A percentile compares a stretch with the other conserved stretches of the same genome.
Conservation (phyloP, 2,113 vertebrate species). For the Sphyrna mokarran region DNA sequence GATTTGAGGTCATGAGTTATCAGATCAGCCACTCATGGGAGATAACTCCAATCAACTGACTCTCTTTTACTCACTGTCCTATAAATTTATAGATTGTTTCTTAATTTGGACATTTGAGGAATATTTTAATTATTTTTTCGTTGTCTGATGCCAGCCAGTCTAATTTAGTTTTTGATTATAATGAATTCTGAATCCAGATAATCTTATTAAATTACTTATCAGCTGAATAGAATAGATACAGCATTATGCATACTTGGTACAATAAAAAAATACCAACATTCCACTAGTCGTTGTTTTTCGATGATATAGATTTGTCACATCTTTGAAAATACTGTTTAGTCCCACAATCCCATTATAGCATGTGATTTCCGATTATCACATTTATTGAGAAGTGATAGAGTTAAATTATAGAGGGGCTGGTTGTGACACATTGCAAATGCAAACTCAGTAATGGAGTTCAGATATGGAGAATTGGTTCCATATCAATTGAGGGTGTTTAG, state of each 20-base stretch:
- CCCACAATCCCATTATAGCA: not conserved
- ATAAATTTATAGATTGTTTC: no score
- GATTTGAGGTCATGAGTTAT: not conserved
- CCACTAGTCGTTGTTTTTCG: not conserved
- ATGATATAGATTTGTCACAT: not conserved
- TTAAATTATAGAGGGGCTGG: not conserved
- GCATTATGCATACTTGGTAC: not conserved
- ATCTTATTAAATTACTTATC: not conserved
- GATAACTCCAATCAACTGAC: not conserved
- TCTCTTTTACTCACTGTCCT: not conserved
- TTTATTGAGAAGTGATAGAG: not conserved
- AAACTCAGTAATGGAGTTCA: not conserved
- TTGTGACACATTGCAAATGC: not conserved
- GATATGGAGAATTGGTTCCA: not conserved
- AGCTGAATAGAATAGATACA: not conserved
- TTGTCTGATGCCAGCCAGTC: no score
- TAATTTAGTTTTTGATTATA: not conserved
- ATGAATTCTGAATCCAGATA: not conserved
- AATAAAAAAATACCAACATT: not conserved
- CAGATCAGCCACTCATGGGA: not conserved
- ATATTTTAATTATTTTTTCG: no score
- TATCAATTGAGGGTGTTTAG: no score
- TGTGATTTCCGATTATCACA: not conserved
- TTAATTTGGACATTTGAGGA: no score
- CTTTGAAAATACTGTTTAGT: not conserved